Percentiles rank a stretch among this genome's conserved stretches.
Conservation (phyloP, 2,888 invertebrate genomes). For the Ornithoptera priamus region DNA sequence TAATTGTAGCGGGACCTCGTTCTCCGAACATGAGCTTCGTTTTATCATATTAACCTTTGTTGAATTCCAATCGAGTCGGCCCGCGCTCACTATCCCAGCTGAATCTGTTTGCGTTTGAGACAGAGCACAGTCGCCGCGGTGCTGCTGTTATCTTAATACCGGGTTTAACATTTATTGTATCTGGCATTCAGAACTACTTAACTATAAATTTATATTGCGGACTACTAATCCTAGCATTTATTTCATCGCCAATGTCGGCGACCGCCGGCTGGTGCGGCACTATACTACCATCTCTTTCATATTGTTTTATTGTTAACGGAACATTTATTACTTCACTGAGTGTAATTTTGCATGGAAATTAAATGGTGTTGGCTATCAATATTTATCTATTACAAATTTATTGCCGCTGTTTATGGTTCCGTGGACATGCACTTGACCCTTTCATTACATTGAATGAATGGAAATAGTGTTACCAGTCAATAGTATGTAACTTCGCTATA, state of each 20-base stretch:
- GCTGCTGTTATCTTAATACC: slow-evolving; percentile 24
- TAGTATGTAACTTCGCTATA: background rate
- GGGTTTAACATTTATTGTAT: slow-evolving; percentile 19
- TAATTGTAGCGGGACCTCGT: slow-evolving; percentile 28
- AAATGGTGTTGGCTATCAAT: slow-evolving; percentile 33
- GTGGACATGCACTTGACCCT: slow-evolving; percentile 12
- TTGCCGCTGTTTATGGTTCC: slow-evolving; percentile 9
- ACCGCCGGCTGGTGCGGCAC: background rate
- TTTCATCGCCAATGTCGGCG: background rate
- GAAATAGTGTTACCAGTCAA: background rate
- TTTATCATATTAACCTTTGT: slow-evolving; percentile 31
- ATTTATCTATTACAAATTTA: slow-evolving; percentile 18
- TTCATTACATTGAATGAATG: slow-evolving; percentile 7
- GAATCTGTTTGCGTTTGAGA: slow-evolving; percentile 11
- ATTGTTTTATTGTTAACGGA: slow-evolving; percentile 52
- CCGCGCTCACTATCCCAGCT: slow-evolving; percentile 18
- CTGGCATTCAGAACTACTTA: slow-evolving; percentile 10
- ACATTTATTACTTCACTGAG: slow-evolving; percentile 46
- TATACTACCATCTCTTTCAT: slow-evolving; percentile 13
- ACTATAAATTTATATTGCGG: slow-evolving; percentile 18
- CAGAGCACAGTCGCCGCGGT: slow-evolving; percentile 3
- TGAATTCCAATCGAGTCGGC: slow-evolving; percentile 25
- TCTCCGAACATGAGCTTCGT: slow-evolving; percentile 27
- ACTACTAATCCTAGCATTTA: slow-evolving; percentile 1
- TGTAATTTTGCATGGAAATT: slow-evolving; percentile 45